phyloP scores from a whole-genome alignment of 2,888 invertebrate genomes.

The Tortricodes alternella region DNA sequence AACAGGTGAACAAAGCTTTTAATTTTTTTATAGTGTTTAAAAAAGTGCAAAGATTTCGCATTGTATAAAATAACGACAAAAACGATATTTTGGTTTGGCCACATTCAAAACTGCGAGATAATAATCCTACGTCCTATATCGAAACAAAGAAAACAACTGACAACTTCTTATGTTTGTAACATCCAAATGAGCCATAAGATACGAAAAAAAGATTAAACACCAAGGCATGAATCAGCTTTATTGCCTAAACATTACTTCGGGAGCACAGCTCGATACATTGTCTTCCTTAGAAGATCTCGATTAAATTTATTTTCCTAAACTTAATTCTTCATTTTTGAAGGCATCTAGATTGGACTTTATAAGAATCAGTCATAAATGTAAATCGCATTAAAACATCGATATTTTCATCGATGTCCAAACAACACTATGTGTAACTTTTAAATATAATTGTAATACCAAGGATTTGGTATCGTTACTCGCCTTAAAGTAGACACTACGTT shows the following conservation, averaged over 20 bases:
- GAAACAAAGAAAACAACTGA: too few relatives aligned
- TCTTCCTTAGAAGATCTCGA: background rate
- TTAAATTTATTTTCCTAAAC: conserved; percentile 9
- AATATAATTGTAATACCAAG: conserved; percentile 30
- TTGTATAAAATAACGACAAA: too few relatives aligned
- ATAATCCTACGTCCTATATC: too few relatives aligned
- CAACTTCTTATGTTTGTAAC: too few relatives aligned
- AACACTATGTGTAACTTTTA: conserved; percentile 26
- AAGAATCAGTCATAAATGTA: conserved; percentile 38
- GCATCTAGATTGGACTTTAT: conserved; percentile 22
- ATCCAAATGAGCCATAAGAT: too few relatives aligned
- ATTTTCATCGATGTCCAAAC: conserved; percentile 14
- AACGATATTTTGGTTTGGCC: too few relatives aligned
- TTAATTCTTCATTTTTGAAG: conserved; percentile 11
- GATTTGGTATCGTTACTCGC: conserved; percentile 40
- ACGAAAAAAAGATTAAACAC: too few relatives aligned
- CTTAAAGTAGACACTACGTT: conserved; percentile 22
- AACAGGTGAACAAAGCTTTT: too few relatives aligned
- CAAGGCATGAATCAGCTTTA: too few relatives aligned
- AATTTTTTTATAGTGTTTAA: too few relatives aligned
- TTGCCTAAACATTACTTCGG: background rate
- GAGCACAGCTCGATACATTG: background rate
- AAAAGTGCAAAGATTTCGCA: too few relatives aligned
- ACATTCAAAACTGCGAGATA: too few relatives aligned
- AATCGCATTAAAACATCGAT: conserved; percentile 11